A percentile compares a stretch with the other conserved stretches of the same genome.
phyloP scores from a whole-genome alignment of 2,888 invertebrate species.

The Scaptodrosophila latifasciaeformis region DNA sequence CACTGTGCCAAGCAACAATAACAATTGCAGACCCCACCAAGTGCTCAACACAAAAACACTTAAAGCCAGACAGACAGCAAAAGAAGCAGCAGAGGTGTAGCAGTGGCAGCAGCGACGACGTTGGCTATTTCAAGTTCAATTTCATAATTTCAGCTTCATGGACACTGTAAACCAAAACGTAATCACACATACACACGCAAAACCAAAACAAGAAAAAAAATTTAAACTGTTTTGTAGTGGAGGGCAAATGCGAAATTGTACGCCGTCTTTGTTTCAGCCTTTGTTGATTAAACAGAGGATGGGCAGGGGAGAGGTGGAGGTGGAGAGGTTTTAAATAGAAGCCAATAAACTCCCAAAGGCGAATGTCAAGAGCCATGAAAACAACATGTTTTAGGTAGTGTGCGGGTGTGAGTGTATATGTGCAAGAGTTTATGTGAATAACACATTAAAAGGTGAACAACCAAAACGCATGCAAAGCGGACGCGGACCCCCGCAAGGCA shows the following conservation, averaged over 20 bases:
- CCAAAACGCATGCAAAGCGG: slow-evolving; percentile 42
- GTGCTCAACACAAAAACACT: no score
- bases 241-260: not conserved
- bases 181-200: slow-evolving; percentile 19
- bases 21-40: not conserved
- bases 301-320: slow-evolving; percentile 1
- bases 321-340: not conserved
- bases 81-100: no score
- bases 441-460: slow-evolving; percentile 52
- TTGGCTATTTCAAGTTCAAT: slow-evolving; percentile 58
- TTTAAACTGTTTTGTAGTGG: not conserved
- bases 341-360: slow-evolving; percentile 37
- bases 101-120: no score
- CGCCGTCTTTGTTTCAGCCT: not conserved
- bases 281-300: not conserved
- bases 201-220: not conserved
- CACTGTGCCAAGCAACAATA: not conserved
- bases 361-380: slow-evolving; percentile 55
- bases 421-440: slow-evolving; percentile 16
- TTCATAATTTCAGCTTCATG: slow-evolving; percentile 59
- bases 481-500: not conserved
- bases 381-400: not conserved
- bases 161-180: slow-evolving; percentile 41
- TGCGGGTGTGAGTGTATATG: slow-evolving; percentile 4
- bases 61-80: slow-evolving; percentile 27